phyloP scores from a whole-genome alignment of 2,888 invertebrate genomes.

The Drosophila dives region DNA sequence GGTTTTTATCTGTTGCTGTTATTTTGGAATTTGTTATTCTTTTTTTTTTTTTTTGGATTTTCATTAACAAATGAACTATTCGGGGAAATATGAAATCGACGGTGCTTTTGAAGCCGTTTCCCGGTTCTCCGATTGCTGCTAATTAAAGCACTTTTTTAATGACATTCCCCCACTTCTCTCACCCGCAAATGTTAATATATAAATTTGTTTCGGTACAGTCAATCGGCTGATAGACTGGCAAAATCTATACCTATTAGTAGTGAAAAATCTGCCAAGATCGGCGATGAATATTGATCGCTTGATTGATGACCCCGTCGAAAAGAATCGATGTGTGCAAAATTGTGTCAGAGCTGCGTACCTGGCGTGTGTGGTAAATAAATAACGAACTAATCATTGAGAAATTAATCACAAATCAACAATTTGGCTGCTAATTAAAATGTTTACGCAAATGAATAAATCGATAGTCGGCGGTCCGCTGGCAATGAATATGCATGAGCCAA shows the following conservation, averaged over 20 bases:
- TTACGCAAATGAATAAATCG: slow-evolving; percentile 66
- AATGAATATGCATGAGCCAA: slow-evolving; percentile 69
- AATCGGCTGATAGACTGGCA: slow-evolving; percentile 11
- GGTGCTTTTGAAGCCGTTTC: slow-evolving; percentile 70
- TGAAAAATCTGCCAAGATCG: slow-evolving; percentile 40
- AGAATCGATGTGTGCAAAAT: slow-evolving; percentile 26
- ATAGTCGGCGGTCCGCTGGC: slow-evolving; percentile 20
- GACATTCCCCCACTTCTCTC: background rate
- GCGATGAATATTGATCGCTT: slow-evolving; percentile 27
- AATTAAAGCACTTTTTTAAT: slow-evolving; percentile 61
- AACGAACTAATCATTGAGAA: slow-evolving; percentile 65
- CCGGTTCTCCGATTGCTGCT: slow-evolving; percentile 45
- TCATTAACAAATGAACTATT: slow-evolving; percentile 68
- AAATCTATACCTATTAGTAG: slow-evolving; percentile 15
- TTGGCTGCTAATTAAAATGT: slow-evolving; percentile 75
- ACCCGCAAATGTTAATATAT: slow-evolving; percentile 47
- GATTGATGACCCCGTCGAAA: slow-evolving; percentile 58
- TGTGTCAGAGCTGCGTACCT: slow-evolving; percentile 4
- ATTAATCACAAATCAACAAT: slow-evolving; percentile 67
- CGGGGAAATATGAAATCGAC: slow-evolving; percentile 62
- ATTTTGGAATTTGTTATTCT: background rate
- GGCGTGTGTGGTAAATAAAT: slow-evolving; percentile 60
- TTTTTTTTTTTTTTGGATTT: slow-evolving; percentile 36
- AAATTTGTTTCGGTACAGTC: slow-evolving; percentile 60
- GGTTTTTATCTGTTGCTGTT: slow-evolving; percentile 40